Evolutionary conservation across 1,140 invertebrate species (phyloP).

Genomic region (Drepana arcuata): DNA sequence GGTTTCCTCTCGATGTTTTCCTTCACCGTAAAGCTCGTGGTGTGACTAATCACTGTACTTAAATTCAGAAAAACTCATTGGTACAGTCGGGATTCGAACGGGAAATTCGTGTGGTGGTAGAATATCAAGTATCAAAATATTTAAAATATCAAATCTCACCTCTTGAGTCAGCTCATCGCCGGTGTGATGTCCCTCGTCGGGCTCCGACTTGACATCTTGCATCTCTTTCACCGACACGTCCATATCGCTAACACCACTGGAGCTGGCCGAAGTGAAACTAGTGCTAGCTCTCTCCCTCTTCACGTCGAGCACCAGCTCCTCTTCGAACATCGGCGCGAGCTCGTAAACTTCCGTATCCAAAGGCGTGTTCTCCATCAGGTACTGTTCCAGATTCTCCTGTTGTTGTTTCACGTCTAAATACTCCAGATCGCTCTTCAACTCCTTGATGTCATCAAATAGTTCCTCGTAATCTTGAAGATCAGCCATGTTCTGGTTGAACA

Average conservation of each 20-base stretch:
- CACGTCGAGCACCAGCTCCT: constrained; percentile 48
- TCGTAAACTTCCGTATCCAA: constrained; percentile 54
- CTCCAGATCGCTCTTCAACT: constrained; percentile 48
- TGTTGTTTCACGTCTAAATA: constrained; percentile 51
- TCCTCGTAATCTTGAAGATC: constrained; percentile 63
- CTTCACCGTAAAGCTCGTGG: too few relatives aligned
- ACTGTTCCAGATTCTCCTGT: constrained; percentile 56
- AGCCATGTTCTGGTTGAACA: constrained; percentile 60
- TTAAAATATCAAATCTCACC: constrained; percentile 58
- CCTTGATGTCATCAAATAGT: constrained; percentile 49
- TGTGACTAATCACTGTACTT: too few relatives aligned
- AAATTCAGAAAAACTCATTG: too few relatives aligned
- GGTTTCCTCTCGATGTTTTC: too few relatives aligned
- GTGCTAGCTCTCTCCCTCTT: constrained; percentile 67
- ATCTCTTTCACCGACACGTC: constrained; percentile 31
- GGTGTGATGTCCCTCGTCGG: constrained; percentile 60
- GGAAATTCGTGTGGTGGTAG: too few relatives aligned
- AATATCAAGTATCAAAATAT: background rate
- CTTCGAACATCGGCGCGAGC: constrained; percentile 54
- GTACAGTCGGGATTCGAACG: too few relatives aligned
- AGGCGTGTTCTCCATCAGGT: constrained; percentile 60
- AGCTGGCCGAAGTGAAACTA: constrained; percentile 64
- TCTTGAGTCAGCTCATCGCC: constrained; percentile 67
- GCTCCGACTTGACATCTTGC: constrained; percentile 52
- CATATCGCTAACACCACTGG: constrained; percentile 66